phyloP scores from a whole-genome alignment of 2,113 vertebrate genomes.

The Barbus barbus region DNA sequence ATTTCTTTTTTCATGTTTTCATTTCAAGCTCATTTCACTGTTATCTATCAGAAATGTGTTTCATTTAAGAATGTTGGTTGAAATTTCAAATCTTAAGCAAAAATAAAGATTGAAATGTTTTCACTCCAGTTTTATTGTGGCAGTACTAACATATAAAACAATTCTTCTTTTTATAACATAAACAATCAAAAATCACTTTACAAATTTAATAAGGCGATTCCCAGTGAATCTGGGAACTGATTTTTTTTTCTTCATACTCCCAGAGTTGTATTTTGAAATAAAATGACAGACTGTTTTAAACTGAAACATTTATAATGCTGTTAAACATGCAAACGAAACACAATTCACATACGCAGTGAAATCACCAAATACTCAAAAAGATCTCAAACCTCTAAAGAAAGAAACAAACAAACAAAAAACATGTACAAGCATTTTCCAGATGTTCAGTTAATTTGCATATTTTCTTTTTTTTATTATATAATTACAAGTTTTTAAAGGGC shows the following conservation, averaged over 20 bases:
- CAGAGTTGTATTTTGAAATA: constrained; percentile 86
- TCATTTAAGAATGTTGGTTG: neutral
- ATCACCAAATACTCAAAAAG: constrained; percentile 10
- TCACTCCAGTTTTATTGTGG: constrained; percentile 86
- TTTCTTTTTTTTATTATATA: constrained; percentile 29
- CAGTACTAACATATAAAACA: constrained; percentile 98
- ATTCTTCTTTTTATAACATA: constrained; percentile 86
- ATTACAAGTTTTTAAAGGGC: constrained; percentile 17
- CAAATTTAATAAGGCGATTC: constrained; percentile 95
- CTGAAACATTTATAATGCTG: constrained; percentile 62
- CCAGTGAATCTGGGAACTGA: constrained; percentile 72
- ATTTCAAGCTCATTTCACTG: neutral
- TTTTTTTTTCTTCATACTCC: constrained; percentile 71
- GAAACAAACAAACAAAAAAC: constrained; percentile 12
- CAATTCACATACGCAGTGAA: constrained; percentile 40
- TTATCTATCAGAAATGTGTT: neutral
- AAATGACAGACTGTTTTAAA: constrained; percentile 70
- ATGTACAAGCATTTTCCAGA: constrained; percentile 36
- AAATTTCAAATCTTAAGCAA: neutral
- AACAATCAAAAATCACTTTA: constrained; percentile 93
- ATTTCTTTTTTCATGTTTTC: too few species aligned
- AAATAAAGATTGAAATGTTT: constrained; percentile 57
- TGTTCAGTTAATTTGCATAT: constrained; percentile 46
- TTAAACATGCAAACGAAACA: constrained; percentile 78
- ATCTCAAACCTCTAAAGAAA: constrained; percentile 17